A percentile compares a stretch with the other conserved stretches of the same genome.
Conservation (phyloP, 2,888 invertebrate species). For the Melanostoma mellinum region DNA sequence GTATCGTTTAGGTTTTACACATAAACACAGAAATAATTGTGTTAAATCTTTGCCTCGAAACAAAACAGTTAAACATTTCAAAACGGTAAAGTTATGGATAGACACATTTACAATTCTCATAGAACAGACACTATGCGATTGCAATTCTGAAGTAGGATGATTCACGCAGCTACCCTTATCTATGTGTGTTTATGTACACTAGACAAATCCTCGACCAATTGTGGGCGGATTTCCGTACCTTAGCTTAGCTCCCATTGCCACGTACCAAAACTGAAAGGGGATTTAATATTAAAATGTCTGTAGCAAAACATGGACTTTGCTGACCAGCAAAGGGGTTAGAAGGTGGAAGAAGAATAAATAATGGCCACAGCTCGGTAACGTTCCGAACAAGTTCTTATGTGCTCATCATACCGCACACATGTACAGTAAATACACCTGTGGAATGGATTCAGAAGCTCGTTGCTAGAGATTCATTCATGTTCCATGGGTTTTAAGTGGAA, state of each 20-base stretch:
- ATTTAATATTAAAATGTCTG: constrained; percentile 70
- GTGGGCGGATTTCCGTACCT: constrained; percentile 66
- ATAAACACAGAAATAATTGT: no score
- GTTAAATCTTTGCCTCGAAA: no score
- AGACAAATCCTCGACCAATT: constrained; percentile 59
- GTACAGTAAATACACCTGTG: constrained; percentile 67
- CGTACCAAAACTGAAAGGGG: constrained; percentile 57
- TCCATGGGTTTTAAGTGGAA: constrained; percentile 77
- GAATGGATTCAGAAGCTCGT: constrained; percentile 67
- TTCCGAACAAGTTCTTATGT: constrained; percentile 65
- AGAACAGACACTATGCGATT: constrained; percentile 15
- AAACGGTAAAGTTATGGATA: not conserved
- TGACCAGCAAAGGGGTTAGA: constrained; percentile 61
- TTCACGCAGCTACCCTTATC: constrained; percentile 13
- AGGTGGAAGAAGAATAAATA: constrained; percentile 67
- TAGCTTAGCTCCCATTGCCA: constrained; percentile 66
- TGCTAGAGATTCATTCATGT: constrained; percentile 67
- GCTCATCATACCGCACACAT: constrained; percentile 65
- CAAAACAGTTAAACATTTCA: no score
- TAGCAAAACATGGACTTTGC: constrained; percentile 54
- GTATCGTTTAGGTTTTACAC: no score
- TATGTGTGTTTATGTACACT: constrained; percentile 5
- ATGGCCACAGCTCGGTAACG: constrained; percentile 60
- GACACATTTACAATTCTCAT: constrained; percentile 32
- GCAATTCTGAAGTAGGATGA: constrained; percentile 38